These are phyloP conservation scores for Gasterosteus aculeatus DNA, from an alignment of 2,113 vertebrate species.

Conservation along the genomic window DNA sequence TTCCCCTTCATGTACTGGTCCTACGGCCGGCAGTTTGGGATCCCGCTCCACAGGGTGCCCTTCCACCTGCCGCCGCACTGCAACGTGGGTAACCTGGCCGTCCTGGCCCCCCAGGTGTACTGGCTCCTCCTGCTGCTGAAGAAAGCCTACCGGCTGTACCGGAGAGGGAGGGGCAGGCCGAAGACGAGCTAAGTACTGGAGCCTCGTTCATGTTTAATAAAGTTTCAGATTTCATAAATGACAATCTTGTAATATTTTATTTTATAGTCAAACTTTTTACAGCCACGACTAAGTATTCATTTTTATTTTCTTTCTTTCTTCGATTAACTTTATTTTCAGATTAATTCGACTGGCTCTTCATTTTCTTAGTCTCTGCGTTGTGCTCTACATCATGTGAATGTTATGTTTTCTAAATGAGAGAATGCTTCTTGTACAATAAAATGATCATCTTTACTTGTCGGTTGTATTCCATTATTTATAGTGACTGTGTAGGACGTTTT, in stretches of 20 bases:
- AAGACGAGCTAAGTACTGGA: constrained; percentile 28
- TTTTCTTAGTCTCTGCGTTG: too few species aligned
- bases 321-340: too few species aligned
- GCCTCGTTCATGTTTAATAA: background rate
- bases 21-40: constrained; percentile 81
- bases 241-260: background rate
- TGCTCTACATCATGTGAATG: too few species aligned
- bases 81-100: constrained; percentile 86
- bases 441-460: background rate
- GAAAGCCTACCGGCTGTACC: constrained; percentile 85
- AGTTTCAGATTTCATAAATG: background rate
- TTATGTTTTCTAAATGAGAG: background rate
- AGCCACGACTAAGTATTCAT: background rate
- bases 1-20: constrained; percentile 93
- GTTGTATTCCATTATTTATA: background rate
- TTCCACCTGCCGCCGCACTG: constrained; percentile 87
- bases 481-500: too few species aligned
- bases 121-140: constrained; percentile 89
- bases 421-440: constrained; percentile 26
- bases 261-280: background rate
- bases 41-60: constrained; percentile 82
- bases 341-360: too few species aligned
- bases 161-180: constrained; percentile 19
- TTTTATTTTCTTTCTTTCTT: too few species aligned
- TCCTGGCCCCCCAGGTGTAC: constrained; percentile 91